Percentiles rank a stretch among this genome's conserved stretches.
phyloP scores from a whole-genome alignment of 2,888 invertebrate species.

The Phlogophora meticulosa region DNA sequence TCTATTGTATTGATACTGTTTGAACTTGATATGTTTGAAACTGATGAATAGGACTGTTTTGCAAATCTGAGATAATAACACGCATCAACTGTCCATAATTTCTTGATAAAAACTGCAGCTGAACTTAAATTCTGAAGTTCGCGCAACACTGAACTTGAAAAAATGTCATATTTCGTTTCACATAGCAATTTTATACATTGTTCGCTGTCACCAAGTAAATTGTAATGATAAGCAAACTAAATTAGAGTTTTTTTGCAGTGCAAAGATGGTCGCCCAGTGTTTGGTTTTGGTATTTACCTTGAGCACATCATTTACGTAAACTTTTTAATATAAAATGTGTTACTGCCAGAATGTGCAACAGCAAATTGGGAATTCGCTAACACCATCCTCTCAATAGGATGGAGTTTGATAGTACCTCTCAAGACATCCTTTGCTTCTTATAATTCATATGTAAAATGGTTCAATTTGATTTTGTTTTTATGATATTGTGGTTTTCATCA shows the following conservation, averaged over 20 bases:
- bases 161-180: too few relatives aligned
- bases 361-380: conserved; percentile 87
- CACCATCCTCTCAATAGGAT: conserved; percentile 81
- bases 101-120: too few relatives aligned
- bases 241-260: too few relatives aligned
- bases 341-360: conserved; percentile 88
- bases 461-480: neutral
- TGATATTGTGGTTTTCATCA: conserved; percentile 67
- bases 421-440: conserved; percentile 72
- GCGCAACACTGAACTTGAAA: too few relatives aligned
- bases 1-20: conserved; percentile 59
- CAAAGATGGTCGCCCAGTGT: too few relatives aligned
- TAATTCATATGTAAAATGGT: neutral
- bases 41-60: conserved; percentile 7
- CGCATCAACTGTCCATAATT: neutral
- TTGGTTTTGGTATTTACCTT: neutral
- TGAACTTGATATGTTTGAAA: conserved; percentile 38
- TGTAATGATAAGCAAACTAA: too few relatives aligned
- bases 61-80: conserved; percentile 16
- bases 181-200: too few relatives aligned
- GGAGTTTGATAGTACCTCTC: conserved; percentile 90
- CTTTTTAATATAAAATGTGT: conserved; percentile 78
- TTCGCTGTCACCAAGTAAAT: too few relatives aligned
- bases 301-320: conserved; percentile 75
- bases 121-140: too few relatives aligned